Percentiles rank a stretch among this genome's conserved stretches.
phyloP scores from a whole-genome alignment of 2,888 invertebrate species.

The Campoplex capitator region DNA sequence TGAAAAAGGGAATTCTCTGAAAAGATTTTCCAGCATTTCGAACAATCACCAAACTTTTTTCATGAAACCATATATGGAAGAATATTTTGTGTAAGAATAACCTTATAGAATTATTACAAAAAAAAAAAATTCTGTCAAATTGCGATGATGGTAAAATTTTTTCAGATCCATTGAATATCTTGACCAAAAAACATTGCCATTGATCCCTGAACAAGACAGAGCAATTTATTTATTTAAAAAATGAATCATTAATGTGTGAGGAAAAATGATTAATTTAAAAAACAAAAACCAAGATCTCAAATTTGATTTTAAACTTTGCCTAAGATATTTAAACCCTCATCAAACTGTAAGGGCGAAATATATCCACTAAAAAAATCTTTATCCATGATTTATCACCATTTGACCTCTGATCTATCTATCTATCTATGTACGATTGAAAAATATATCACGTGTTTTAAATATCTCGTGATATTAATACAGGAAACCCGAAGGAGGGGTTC shows the following conservation, averaged over 20 bases:
- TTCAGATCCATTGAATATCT: not conserved
- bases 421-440: constrained; percentile 60
- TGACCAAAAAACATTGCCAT: not conserved
- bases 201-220: not conserved
- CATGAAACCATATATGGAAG: not conserved
- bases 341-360: not conserved
- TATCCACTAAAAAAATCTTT: not conserved
- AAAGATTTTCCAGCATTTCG: too few species aligned
- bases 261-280: not conserved
- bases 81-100: not conserved
- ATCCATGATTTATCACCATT: not conserved
- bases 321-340: not conserved
- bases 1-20: not conserved
- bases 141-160: not conserved
- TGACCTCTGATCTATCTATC: constrained; percentile 22
- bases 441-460: constrained; percentile 54
- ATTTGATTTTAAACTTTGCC: not conserved
- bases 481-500: constrained; percentile 16
- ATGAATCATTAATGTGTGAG: not conserved
- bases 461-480: constrained; percentile 51
- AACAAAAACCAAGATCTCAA: not conserved
- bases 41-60: not conserved
- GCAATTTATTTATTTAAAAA: too few species aligned
- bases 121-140: not conserved
- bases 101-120: not conserved